Evolutionary conservation across 2,888 invertebrate genomes (phyloP), one percentile per base, ranked within the genome.

Genomic region (Pterostichus niger): DNA sequence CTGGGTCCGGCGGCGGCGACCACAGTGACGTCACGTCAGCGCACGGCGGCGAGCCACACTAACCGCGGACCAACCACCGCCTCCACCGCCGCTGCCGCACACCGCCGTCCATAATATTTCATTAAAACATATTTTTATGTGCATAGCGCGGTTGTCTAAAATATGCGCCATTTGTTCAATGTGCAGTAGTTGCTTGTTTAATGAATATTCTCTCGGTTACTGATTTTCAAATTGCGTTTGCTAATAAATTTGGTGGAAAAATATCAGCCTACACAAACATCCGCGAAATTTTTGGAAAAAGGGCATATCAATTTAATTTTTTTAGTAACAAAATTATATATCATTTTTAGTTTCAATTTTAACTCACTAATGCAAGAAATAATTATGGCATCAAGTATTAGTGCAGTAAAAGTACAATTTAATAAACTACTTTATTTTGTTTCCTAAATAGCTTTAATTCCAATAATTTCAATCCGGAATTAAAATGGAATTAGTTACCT

Each of bases 41-140:
- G 73, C 44, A 40, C 40, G 15, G 81, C 40, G 35, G 52, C 40
- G 54, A 24, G 40, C 54, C 71, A 17, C 54, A 33, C 68, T 44
- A 73, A 73, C 81, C 81, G 56, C 81, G 40, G 56, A 40, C 59
- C 71, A 56, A 56, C 78, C 54, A 40, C 31, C 49, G 75, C 64
- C 64, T 31, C 64, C 13, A 15, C 59, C 64, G 35, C 31, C 33
- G 64, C 64, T 17, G 61, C 54, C 49, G 35, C 31, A 44, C 46
- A 49, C 46, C 49, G 17, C 24, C 61, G 40, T 31, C 71, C 73
- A 61, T 81, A 81, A 81, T 81, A 81, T 81, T 81, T 81, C 81
- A 81, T 81, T 81, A 73, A 71, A 71, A 81, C 81, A 81, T 81
- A 73, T 81, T 81, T 81, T 81, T 81, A 73, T 71, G 68, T 80